Evolutionary conservation across 2,797 vertebrate genomes (phyloP).

Genomic region (Moxostoma hubbsi): DNA sequence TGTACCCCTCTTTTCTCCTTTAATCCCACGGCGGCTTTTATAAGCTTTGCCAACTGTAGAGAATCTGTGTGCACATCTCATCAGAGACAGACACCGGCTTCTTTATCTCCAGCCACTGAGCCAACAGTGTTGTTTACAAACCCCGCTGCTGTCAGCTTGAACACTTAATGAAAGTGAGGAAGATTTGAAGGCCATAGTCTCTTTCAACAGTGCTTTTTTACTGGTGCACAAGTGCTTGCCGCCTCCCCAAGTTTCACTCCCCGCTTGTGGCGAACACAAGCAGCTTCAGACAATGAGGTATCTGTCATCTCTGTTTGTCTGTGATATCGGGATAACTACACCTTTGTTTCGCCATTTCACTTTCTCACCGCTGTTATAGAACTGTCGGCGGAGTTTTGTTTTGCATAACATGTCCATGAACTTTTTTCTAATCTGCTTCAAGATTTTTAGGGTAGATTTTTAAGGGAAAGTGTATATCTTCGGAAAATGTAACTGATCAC

Average conservation of each 20-base stretch:
- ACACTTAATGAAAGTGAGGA: conserved; percentile 50
- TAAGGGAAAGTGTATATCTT: background rate
- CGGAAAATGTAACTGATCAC: no score
- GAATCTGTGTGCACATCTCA: conserved; percentile 48
- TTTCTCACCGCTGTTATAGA: conserved; percentile 12
- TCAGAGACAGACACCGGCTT: conserved; percentile 40
- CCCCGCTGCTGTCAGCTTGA: conserved; percentile 48
- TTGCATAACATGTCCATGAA: background rate
- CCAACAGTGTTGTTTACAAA: conserved; percentile 54
- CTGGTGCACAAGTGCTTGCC: conserved; percentile 46
- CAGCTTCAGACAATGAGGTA: conserved; percentile 54
- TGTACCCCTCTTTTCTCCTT: conserved; percentile 39
- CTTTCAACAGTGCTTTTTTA: conserved; percentile 53
- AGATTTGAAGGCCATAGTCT: conserved; percentile 53
- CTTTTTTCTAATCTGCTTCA: background rate
- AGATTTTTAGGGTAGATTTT: background rate
- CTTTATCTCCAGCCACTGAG: conserved; percentile 47
- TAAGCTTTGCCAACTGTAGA: conserved; percentile 46
- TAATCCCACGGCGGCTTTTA: conserved; percentile 49
- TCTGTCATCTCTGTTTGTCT: conserved; percentile 54
- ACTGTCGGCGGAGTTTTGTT: conserved; percentile 31
- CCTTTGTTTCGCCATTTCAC: conserved; percentile 34
- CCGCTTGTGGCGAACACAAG: conserved; percentile 43
- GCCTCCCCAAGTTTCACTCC: conserved; percentile 41
- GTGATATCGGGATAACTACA: conserved; percentile 48